Evolutionary conservation across 2,797 vertebrate species (phyloP), one percentile per base, ranked within the genome.

Genomic region (Aeoliscus strigatus): DNA sequence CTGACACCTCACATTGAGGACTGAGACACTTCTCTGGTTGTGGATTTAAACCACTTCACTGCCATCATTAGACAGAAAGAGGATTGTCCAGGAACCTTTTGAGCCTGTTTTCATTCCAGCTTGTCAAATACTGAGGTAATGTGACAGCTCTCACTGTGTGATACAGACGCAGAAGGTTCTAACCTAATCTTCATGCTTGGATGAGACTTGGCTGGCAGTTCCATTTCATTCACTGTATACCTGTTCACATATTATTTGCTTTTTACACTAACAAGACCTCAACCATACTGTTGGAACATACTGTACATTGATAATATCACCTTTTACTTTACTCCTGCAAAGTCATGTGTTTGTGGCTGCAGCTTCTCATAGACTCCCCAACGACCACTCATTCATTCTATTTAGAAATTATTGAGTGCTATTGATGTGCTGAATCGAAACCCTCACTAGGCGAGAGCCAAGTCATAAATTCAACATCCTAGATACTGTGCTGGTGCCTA

Each of bases 1-100:
- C 69, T 77, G 84, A 84, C 84, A 74, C 43, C 39, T 81, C 68
- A 62, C 78, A 80, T 78, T 77, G 71, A 73, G 57, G 33, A 61
- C 41, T 17, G 58, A 76, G 56, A 70, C 53, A 26, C 52, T 81
- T 44, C 39, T 56, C 32, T 46, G 31, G n/a, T n/a, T 47, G 51
- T 40, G 18, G 18, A 25, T 48, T 50, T 32, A 35, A 68, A 40
- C 30, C 26, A 14, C 15, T 33, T 16, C 11, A 29, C 29, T 4
- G 39, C 44, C 42, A 38, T 9, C 10, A 28, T 45, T 16, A 9
- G 24, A 27, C 43, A 36, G 33, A 46, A 40, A 49, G 46, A 26
- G 34, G 16, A 41, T 29, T 45, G 32, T 21, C 25, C 17, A 8
- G 24, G 37, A 39, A 27, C 45, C 26, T 21, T 14, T 29, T 26